phyloP scores from a whole-genome alignment of 2,797 vertebrate genomes.

The Antennarius maculatus region DNA sequence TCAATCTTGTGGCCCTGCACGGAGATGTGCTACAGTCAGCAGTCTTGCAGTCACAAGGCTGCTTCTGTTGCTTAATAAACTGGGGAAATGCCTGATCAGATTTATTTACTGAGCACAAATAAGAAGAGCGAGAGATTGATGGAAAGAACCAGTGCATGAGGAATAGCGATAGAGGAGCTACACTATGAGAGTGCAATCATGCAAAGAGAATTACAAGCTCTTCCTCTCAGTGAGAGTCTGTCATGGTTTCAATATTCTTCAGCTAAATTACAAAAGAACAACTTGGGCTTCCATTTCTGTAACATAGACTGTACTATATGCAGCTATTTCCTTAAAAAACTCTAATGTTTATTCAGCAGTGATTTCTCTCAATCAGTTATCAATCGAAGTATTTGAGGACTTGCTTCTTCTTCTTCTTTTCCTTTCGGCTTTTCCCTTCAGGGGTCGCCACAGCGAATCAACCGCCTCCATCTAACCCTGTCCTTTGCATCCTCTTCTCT shows the following conservation, averaged over 20 bases:
- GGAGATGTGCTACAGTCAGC: slow-evolving; percentile 74
- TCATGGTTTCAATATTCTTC: background rate
- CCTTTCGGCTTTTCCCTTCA: too few species aligned
- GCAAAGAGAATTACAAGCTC: slow-evolving; percentile 2
- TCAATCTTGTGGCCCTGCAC: slow-evolving; percentile 59
- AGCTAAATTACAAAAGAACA: background rate
- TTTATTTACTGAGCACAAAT: slow-evolving; percentile 73
- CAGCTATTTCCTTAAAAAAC: too few species aligned
- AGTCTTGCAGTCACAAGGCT: slow-evolving; percentile 49
- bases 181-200: background rate
- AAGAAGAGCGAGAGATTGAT: slow-evolving; percentile 36
- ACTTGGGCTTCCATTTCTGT: background rate
- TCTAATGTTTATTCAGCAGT: too few species aligned
- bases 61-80: slow-evolving; percentile 70
- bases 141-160: slow-evolving; percentile 22
- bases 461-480: too few species aligned
- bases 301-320: background rate
- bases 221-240: background rate
- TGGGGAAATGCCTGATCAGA: slow-evolving; percentile 67
- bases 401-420: too few species aligned
- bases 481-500: too few species aligned
- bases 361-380: too few species aligned
- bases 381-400: too few species aligned
- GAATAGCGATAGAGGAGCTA: slow-evolving; percentile 11
- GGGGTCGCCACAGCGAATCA: too few species aligned